Conservation (phyloP, 2,797 vertebrate species). For the Malurus splendens region DNA sequence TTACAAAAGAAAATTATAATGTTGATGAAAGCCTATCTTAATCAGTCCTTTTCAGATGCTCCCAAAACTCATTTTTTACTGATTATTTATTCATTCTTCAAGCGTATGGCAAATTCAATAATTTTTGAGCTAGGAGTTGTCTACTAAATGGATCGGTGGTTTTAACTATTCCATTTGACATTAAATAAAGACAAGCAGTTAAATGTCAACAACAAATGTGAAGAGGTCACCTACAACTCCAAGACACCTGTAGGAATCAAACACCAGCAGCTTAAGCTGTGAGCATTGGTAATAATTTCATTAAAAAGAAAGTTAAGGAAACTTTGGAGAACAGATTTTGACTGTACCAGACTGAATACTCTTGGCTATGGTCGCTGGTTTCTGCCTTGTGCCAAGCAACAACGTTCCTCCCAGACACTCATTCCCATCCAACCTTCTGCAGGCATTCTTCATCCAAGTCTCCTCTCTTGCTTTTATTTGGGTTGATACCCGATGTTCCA, state of each 20-base stretch:
- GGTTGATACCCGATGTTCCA: not conserved
- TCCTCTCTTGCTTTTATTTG: not conserved
- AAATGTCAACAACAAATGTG: not conserved
- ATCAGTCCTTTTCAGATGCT: slow-evolving; percentile 47
- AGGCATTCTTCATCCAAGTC: not conserved
- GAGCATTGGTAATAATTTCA: not conserved
- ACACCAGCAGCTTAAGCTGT: not conserved
- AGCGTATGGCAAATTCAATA: not conserved
- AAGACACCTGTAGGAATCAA: not conserved
- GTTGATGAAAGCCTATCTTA: slow-evolving; percentile 36
- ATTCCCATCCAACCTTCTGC: slow-evolving; percentile 22
- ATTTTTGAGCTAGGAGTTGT: not conserved
- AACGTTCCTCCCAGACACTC: not conserved
- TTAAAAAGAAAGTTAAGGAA: not conserved
- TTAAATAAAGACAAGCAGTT: not conserved
- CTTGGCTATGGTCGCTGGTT: slow-evolving; percentile 6
- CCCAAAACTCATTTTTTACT: slow-evolving; percentile 23
- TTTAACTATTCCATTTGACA: not conserved
- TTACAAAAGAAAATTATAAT: slow-evolving; percentile 33
- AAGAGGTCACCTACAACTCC: not conserved
- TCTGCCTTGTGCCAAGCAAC: not conserved
- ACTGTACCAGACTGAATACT: slow-evolving; percentile 13
- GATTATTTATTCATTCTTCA: slow-evolving; percentile 53
- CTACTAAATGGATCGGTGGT: not conserved
- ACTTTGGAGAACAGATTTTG: slow-evolving; percentile 27